Base-by-base conservation (phyloP, 1,140 invertebrate species). In the Eumeta japonica region DNA sequence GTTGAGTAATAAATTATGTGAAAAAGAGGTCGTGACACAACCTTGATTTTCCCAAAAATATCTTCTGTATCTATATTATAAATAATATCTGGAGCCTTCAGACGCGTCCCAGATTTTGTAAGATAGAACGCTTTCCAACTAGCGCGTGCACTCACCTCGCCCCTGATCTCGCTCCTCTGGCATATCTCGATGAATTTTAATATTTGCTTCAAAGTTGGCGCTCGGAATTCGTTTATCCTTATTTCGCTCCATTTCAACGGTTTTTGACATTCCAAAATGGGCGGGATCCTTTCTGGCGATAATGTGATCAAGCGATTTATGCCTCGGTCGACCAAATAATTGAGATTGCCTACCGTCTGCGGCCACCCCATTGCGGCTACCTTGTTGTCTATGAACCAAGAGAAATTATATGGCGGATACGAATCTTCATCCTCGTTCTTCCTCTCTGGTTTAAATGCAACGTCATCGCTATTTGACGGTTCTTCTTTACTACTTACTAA, bases 171-270 rank as follows among this genome's bases (percentile, higher is more conserved):
- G 2, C 68, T 64, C 36, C 58, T 57, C 52, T 80, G 58, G 48
- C 83, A 84, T n/a, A 84, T 76, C 16, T 78, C 76, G 28, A 88
- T 81, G 66, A 87, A 88, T 39, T 81, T 67, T 18, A 80, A 59
- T 29, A 87, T 85, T 55, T 87, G 82, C 34, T 81, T 71, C 39
- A 85, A 47, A 3, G 77, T 80, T 4, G 86, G 86, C 2, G 83
- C 66, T 37, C 80, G 78, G 48, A 86, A 85, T 57, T 87, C 86
- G 41, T 80, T 73, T 10, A 87, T 67, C 10, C 77, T 64, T 7
- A 88, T 81, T 41, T 80, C 75, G 0, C 76, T 76, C 79, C 80
- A 84, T 49, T 77, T 71, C 13, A 83, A 53, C 45, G 75, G 64
- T 35, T 55, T 67, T 33, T 62, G 41, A 43, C 58, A 71, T 18